These are phyloP conservation scores for Petrocephalus schoutedeni DNA, from an alignment of 2,797 vertebrate species.

Conservation along the genomic window DNA sequence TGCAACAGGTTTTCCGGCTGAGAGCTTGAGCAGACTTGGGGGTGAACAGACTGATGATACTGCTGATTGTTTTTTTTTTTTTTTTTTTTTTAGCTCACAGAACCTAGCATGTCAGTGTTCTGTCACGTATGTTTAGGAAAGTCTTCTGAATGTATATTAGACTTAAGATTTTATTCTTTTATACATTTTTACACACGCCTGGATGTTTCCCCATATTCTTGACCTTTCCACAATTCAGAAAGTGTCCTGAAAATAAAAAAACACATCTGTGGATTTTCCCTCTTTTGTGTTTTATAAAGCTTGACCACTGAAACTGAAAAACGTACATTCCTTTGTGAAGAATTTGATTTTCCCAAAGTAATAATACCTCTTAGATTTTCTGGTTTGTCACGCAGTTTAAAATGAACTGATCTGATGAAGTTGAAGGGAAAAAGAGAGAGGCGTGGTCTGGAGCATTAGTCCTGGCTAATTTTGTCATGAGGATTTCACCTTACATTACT, in stretches of 20 bases:
- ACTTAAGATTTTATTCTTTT: constrained; percentile 1
- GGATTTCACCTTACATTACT: background rate
- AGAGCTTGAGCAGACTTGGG: background rate
- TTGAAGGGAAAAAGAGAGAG: background rate
- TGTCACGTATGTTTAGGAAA: background rate
- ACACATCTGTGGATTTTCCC: background rate
- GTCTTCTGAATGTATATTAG: constrained; percentile 1
- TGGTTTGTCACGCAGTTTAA: background rate
- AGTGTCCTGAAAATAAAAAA: background rate
- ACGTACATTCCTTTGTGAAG: background rate
- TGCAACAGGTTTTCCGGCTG: background rate
- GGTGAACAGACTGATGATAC: background rate
- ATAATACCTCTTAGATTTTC: background rate
- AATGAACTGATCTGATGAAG: background rate
- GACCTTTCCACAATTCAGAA: background rate
- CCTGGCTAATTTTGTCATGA: background rate
- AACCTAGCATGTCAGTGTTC: background rate
- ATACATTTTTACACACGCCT: background rate
- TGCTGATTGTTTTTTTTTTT: background rate
- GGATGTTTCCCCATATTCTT: background rate
- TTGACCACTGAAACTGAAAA: background rate
- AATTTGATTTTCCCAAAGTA: background rate
- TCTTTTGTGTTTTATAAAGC: background rate
- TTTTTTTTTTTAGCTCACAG: background rate
- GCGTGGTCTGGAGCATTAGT: background rate